These are phyloP conservation scores for Peromyscus leucopus DNA, from an alignment of 2,113 vertebrate genomes.

Conservation along the genomic window DNA sequence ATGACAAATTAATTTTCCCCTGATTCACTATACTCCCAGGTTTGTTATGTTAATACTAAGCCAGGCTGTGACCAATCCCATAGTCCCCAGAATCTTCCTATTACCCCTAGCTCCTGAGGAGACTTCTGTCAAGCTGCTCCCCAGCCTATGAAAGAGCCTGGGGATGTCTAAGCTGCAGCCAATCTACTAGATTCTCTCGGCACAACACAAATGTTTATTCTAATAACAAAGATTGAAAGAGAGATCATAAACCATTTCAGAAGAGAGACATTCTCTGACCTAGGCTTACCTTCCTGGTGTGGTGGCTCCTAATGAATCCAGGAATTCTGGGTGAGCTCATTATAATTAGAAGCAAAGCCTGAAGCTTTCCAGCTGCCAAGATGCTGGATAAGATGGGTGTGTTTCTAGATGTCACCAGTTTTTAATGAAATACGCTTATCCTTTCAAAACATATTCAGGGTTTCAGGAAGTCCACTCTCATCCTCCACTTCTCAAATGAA, in stretches of 20 bases:
- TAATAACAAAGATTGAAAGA: slow-evolving; percentile 62
- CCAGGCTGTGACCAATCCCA: background rate
- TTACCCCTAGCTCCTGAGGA: background rate
- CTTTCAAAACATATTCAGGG: slow-evolving; percentile 7
- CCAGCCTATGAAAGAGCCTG: background rate
- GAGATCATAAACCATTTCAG: background rate
- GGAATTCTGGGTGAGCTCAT: slow-evolving; percentile 40
- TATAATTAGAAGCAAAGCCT: slow-evolving; percentile 48
- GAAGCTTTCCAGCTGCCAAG: slow-evolving; percentile 1
- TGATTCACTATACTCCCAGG: background rate
- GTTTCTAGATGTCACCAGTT: background rate
- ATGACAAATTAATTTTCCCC: background rate
- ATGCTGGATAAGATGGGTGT: background rate
- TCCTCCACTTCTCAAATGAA: background rate
- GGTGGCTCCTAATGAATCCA: slow-evolving; percentile 43
- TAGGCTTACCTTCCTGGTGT: slow-evolving; percentile 42
- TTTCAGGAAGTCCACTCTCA: background rate
- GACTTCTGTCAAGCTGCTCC: background rate
- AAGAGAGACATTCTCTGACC: background rate
- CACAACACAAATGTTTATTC: background rate
- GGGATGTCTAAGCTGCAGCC: background rate
- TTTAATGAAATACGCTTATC: background rate
- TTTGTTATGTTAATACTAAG: background rate
- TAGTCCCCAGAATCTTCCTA: background rate
- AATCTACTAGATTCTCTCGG: background rate